A percentile compares a stretch with the other conserved stretches of the same genome.
Conservation (phyloP, 1,140 invertebrate species). For the Drosophila yakuba region DNA sequence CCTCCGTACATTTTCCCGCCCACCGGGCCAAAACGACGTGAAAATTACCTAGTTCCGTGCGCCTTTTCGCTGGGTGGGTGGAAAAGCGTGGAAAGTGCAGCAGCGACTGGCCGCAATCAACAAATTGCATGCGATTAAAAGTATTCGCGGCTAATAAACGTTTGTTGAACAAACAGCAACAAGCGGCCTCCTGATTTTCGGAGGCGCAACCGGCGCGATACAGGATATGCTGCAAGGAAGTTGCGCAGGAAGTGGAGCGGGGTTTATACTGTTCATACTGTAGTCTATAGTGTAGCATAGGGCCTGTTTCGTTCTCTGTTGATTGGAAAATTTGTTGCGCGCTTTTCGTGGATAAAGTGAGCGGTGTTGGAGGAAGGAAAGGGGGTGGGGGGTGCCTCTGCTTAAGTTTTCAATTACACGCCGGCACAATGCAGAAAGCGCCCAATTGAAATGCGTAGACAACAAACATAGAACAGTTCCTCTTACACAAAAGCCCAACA, state of each 20-base stretch:
- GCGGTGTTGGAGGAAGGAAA: background rate
- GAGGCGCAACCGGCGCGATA: slow-evolving; percentile 34
- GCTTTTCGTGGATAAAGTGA: slow-evolving; percentile 21
- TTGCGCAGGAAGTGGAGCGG: slow-evolving; percentile 48
- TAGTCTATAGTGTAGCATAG: slow-evolving; percentile 4
- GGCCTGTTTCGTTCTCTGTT: slow-evolving; percentile 42
- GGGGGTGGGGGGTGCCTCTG: slow-evolving; percentile 15
- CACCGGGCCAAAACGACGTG: slow-evolving; percentile 54
- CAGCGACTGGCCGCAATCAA: slow-evolving; percentile 44
- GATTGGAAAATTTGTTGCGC: slow-evolving; percentile 68
- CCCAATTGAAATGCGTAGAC: slow-evolving; percentile 73
- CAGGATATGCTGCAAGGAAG: slow-evolving; percentile 59
- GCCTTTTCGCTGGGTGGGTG: slow-evolving; percentile 8
- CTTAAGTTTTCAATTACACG: slow-evolving; percentile 80
- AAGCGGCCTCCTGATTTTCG: slow-evolving; percentile 31
- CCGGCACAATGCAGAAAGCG: slow-evolving; percentile 58
- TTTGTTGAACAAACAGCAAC: slow-evolving; percentile 72
- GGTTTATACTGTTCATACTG: too few species aligned
- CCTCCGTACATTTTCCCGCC: background rate
- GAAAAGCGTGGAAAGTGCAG: slow-evolving; percentile 31
- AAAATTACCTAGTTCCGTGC: slow-evolving; percentile 69
- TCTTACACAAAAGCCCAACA: background rate
- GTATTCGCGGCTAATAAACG: slow-evolving; percentile 80
- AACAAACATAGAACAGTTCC: slow-evolving; percentile 45
- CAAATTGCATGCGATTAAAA: slow-evolving; percentile 80